Conservation (phyloP, 2,888 invertebrate genomes). For the Bombylius major region DNA sequence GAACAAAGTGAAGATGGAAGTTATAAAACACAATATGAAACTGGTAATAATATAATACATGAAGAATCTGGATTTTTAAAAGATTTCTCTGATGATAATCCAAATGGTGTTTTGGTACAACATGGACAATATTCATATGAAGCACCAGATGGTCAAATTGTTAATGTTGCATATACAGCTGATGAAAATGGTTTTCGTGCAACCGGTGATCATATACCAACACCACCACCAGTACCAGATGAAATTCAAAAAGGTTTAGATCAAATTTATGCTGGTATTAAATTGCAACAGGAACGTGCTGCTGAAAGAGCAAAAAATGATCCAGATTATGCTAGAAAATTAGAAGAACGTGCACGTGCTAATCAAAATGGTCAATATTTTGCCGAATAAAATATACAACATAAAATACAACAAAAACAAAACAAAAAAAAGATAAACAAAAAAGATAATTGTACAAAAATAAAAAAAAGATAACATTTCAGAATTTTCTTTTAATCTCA, state of each 20-base stretch:
- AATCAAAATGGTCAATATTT: slow-evolving; percentile 53
- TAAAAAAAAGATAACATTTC: not conserved
- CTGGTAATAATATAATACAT: slow-evolving; percentile 68
- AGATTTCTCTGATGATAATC: slow-evolving; percentile 47
- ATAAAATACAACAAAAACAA: not conserved
- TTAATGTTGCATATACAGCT: slow-evolving; percentile 65
- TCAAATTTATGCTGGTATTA: slow-evolving; percentile 74
- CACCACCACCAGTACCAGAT: slow-evolving; percentile 68
- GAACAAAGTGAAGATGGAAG: slow-evolving; percentile 74
- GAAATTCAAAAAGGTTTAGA: slow-evolving; percentile 81
- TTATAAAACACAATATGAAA: slow-evolving; percentile 71
- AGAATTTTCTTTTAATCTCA: too few relatives aligned
- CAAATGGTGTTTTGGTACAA: slow-evolving; percentile 57
- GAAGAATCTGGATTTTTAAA: slow-evolving; percentile 68
- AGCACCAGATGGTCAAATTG: slow-evolving; percentile 60
- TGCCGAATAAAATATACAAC: slow-evolving; percentile 12
- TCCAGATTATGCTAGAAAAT: slow-evolving; percentile 34
- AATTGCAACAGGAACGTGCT: slow-evolving; percentile 42
- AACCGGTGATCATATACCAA: slow-evolving; percentile 69
- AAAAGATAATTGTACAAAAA: too few relatives aligned
- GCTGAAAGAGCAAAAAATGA: slow-evolving; percentile 36
- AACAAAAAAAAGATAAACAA: not conserved
- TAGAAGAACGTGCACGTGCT: slow-evolving; percentile 35
- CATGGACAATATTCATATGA: slow-evolving; percentile 68
- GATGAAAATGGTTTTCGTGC: slow-evolving; percentile 75